These are phyloP conservation scores for Vulpes lagopus DNA, from an alignment of 2,113 vertebrate species.

Conservation along the genomic window DNA sequence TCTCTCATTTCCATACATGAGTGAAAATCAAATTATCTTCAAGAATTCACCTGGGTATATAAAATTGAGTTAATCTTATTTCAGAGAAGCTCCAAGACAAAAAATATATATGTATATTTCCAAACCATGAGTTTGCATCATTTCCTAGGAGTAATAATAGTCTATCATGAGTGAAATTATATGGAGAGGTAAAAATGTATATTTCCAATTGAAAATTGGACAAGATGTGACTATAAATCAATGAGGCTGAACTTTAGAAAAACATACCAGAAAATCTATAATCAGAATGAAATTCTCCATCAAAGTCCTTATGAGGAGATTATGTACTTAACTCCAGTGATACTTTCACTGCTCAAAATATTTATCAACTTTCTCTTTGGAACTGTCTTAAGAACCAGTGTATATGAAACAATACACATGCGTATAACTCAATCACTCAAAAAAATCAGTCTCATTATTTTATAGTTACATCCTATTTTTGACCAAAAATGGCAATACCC, in stretches of 20 bases:
- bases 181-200: conserved; percentile 44
- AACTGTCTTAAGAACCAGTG: conserved; percentile 74
- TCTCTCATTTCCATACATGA: conserved; percentile 30
- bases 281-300: conserved; percentile 48
- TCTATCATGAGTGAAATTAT: conserved; percentile 22
- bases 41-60: conserved; percentile 6
- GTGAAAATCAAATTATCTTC: conserved; percentile 47
- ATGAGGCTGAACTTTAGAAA: conserved; percentile 82
- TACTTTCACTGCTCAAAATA: conserved; percentile 77
- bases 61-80: conserved; percentile 22
- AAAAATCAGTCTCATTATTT: conserved; percentile 81
- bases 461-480: conserved; percentile 79
- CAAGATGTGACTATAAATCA: conserved; percentile 82
- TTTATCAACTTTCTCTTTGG: conserved; percentile 55
- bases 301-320: not conserved
- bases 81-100: not conserved
- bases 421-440: conserved; percentile 51
- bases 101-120: not conserved
- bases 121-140: conserved; percentile 19
- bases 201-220: conserved; percentile 60
- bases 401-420: conserved; percentile 52
- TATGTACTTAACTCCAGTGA: conserved; percentile 33
- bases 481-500: conserved; percentile 77
- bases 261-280: conserved; percentile 80
- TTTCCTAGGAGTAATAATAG: not conserved